phyloP scores from a whole-genome alignment of 1,140 invertebrate genomes.

The Cyphomyrmex costatus region DNA sequence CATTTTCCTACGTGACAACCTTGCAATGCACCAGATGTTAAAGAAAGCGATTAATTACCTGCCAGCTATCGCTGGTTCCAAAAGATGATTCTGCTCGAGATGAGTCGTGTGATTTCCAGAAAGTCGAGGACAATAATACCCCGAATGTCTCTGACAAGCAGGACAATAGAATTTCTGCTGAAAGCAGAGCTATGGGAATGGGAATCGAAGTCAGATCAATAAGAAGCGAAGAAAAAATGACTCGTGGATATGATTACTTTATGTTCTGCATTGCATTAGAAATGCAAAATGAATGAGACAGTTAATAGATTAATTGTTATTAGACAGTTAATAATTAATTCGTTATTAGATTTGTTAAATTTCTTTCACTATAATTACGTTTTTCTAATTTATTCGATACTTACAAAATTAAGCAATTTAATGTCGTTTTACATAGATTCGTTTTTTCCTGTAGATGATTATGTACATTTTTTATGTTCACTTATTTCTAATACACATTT shows the following conservation, averaged over 20 bases:
- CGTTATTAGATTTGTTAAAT: background rate
- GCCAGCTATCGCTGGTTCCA: constrained; percentile 39
- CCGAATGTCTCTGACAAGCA: constrained; percentile 64
- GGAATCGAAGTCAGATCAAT: constrained; percentile 48
- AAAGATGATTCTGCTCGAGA: constrained; percentile 56
- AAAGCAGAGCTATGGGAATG: constrained; percentile 49
- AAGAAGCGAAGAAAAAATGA: constrained; percentile 22
- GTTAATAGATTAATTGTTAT: too few relatives aligned
- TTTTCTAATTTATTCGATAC: constrained; percentile 6
- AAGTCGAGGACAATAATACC: constrained; percentile 64
- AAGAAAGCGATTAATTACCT: constrained; percentile 65
- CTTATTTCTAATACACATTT: background rate
- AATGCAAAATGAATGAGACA: constrained; percentile 2
- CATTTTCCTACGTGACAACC: constrained; percentile 47
- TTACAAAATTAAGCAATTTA: background rate
- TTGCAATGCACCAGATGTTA: constrained; percentile 53
- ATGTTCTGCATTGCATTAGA: background rate
- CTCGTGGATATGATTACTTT: constrained; percentile 43
- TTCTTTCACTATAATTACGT: background rate
- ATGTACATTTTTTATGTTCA: background rate
- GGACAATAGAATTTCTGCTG: constrained; percentile 61
- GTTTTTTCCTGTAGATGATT: background rate
- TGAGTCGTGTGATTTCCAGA: constrained; percentile 62
- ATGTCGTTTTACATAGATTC: background rate
- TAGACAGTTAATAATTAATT: too few relatives aligned